Conservation (phyloP, 1,140 invertebrate genomes). For the Prorops nasuta region DNA sequence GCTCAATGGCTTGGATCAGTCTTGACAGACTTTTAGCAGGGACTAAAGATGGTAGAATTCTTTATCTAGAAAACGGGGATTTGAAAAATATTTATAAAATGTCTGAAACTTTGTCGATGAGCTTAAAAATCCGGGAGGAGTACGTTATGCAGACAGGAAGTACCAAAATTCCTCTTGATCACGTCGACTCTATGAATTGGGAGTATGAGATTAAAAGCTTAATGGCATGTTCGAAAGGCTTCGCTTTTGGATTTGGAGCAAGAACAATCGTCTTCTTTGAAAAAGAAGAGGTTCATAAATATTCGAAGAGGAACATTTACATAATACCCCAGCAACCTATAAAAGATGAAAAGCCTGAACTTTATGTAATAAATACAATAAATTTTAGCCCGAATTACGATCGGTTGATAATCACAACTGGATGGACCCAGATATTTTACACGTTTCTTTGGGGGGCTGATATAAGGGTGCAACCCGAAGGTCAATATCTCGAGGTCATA, state of each 20-base stretch:
- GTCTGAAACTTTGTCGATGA: constrained; percentile 57
- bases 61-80: constrained; percentile 79
- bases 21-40: constrained; percentile 75
- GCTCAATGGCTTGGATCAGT: constrained; percentile 70
- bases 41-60: constrained; percentile 68
- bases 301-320: constrained; percentile 62
- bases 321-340: constrained; percentile 55
- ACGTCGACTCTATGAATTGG: constrained; percentile 20
- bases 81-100: constrained; percentile 65
- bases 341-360: constrained; percentile 29
- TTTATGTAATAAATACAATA: constrained; percentile 61
- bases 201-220: constrained; percentile 54
- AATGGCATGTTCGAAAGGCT: constrained; percentile 60
- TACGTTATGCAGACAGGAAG: constrained; percentile 24
- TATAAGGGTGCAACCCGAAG: constrained; percentile 38
- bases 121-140: constrained; percentile 55
- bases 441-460: constrained; percentile 60
- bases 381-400: constrained; percentile 59
- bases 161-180: constrained; percentile 33
- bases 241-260: constrained; percentile 60
- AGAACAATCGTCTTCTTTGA: constrained; percentile 68
- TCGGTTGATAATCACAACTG: constrained; percentile 58
- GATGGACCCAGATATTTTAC: constrained; percentile 64
- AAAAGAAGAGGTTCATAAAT: constrained; percentile 62
- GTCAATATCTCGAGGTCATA: constrained; percentile 55